Conservation (phyloP, 2,113 vertebrate genomes). For the Azemiops feae region DNA sequence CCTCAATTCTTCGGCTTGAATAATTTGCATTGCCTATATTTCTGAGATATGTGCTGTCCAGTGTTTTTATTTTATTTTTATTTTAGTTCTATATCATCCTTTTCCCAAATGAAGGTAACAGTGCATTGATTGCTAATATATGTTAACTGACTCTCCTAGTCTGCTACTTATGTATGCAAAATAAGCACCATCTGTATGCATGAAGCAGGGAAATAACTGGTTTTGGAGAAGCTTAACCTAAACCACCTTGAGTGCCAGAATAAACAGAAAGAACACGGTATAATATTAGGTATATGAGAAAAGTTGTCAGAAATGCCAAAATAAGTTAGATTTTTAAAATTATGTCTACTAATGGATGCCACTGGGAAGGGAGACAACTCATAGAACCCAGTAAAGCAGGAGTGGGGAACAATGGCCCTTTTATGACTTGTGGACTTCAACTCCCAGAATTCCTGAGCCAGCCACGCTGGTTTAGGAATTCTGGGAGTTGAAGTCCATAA, state of each 20-base stretch:
- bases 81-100: background rate
- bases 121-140: background rate
- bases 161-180: background rate
- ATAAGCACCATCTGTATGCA: background rate
- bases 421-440: background rate
- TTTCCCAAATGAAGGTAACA: background rate
- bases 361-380: background rate
- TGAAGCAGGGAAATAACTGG: background rate
- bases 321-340: background rate
- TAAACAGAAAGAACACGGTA: background rate
- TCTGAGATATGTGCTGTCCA: background rate
- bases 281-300: background rate
- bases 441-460: background rate
- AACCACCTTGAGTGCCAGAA: background rate
- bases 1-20: background rate
- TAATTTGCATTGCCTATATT: background rate
- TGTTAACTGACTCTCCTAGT: background rate
- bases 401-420: background rate
- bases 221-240: background rate
- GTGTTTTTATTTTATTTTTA: background rate
- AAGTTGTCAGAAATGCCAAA: background rate
- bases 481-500: background rate
- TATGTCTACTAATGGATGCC: background rate
- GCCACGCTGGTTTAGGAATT: background rate
- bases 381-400: background rate